A percentile compares a stretch with the other conserved stretches of the same genome.
phyloP scores from a whole-genome alignment of 1,140 invertebrate genomes.

The Ips nitidus region DNA sequence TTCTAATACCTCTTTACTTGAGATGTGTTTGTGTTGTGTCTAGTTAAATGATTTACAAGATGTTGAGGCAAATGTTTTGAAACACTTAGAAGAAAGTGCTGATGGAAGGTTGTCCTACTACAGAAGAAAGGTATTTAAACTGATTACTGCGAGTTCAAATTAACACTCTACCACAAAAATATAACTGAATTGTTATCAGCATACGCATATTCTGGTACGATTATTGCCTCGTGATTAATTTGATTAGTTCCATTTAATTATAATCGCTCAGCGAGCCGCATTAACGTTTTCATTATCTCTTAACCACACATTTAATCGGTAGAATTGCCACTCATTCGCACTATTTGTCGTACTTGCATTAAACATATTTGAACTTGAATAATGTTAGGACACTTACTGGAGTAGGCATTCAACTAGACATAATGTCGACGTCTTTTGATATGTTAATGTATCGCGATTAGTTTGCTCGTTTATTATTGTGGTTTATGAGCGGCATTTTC shows the following conservation, averaged over 20 bases:
- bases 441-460: too few relatives aligned
- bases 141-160: too few relatives aligned
- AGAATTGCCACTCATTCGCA: slow-evolving; percentile 1
- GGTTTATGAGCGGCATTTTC: too few relatives aligned
- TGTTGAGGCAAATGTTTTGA: slow-evolving; percentile 38
- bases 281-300: neutral
- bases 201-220: neutral
- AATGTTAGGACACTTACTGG: neutral
- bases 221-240: neutral
- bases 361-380: slow-evolving; percentile 3
- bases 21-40: too few relatives aligned
- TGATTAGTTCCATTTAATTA: neutral
- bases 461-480: too few relatives aligned
- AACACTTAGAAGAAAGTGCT: slow-evolving; percentile 34
- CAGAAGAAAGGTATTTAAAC: slow-evolving; percentile 38
- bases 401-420: neutral
- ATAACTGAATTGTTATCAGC: neutral
- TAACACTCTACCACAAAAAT: neutral
- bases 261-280: neutral
- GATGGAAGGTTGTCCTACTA: slow-evolving; percentile 31
- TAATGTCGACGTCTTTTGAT: neutral
- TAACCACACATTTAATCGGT: neutral
- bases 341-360: neutral
- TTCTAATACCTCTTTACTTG: slow-evolving; percentile 5
- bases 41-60: slow-evolving; percentile 9